These are phyloP conservation scores for Celastrina argiolus DNA, from an alignment of 2,888 invertebrate species.

Conservation along the genomic window DNA sequence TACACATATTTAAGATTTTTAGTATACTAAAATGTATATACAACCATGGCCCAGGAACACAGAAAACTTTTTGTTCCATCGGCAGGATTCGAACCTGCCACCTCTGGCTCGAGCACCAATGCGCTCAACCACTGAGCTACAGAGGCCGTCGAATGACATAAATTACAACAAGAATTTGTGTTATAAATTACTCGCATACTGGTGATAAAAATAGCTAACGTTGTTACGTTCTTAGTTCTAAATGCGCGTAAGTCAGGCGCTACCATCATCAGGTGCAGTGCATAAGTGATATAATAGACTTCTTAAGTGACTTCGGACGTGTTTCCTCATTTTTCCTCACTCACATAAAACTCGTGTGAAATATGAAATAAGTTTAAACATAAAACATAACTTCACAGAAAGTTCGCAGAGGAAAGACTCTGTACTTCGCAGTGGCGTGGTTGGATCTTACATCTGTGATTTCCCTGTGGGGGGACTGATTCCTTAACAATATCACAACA, in stretches of 20 bases:
- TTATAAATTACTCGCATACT: no score
- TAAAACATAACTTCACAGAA: slow-evolving; percentile 62
- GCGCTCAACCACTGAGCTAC: no score
- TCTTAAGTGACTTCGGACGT: slow-evolving; percentile 24
- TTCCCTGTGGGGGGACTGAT: slow-evolving; percentile 20
- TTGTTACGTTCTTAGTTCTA: not conserved
- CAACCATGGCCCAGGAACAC: no score
- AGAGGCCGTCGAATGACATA: no score
- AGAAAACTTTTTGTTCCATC: no score
- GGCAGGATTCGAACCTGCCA: no score
- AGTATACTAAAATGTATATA: no score
- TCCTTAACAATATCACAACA: slow-evolving; percentile 20
- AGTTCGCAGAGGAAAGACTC: slow-evolving; percentile 33
- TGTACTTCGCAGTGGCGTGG: slow-evolving; percentile 23
- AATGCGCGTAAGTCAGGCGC: not conserved
- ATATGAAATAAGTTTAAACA: slow-evolving; percentile 67
- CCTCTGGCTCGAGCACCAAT: no score
- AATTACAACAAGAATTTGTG: no score
- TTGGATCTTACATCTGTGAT: slow-evolving; percentile 25
- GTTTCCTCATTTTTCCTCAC: slow-evolving; percentile 24
- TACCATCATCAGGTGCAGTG: slow-evolving; percentile 20
- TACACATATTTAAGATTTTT: no score
- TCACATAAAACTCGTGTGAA: slow-evolving; percentile 39
- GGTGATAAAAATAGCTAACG: not conserved
- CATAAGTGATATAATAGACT: slow-evolving; percentile 20